Evolutionary conservation across 2,113 vertebrate genomes (phyloP).

Genomic region (Pollimyrus isidori): DNA sequence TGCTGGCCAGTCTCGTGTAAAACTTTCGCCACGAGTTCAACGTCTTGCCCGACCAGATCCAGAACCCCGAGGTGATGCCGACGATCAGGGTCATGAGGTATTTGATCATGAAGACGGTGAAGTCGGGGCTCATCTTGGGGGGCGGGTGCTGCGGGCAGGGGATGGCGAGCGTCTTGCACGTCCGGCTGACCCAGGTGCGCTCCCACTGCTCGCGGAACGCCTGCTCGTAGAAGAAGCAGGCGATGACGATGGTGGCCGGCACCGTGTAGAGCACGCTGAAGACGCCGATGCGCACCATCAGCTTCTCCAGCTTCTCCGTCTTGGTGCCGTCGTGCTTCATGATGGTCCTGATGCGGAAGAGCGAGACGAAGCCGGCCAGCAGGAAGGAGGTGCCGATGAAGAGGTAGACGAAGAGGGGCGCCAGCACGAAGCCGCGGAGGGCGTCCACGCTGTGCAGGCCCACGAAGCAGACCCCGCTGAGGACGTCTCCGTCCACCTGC

Average conservation of each 20-base stretch:
- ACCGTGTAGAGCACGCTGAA: slow-evolving; percentile 94
- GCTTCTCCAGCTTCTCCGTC: slow-evolving; percentile 92
- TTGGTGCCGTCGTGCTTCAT: slow-evolving; percentile 97
- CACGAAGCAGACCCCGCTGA: slow-evolving; percentile 90
- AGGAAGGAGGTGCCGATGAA: slow-evolving; percentile 94
- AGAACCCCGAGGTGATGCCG: slow-evolving; percentile 95
- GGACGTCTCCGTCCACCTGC: slow-evolving; percentile 86
- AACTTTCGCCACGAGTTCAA: slow-evolving; percentile 95
- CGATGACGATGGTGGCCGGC: slow-evolving; percentile 90
- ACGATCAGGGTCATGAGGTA: slow-evolving; percentile 97
- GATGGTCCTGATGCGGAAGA: slow-evolving; percentile 92
- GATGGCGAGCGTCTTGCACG: slow-evolving; percentile 84
- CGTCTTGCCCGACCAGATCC: slow-evolving; percentile 98
- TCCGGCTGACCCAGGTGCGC: slow-evolving; percentile 81
- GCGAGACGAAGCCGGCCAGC: slow-evolving; percentile 89
- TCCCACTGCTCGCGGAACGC: slow-evolving; percentile 97
- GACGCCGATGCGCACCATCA: slow-evolving; percentile 92
- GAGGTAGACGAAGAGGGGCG: slow-evolving; percentile 87
- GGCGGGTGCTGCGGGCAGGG: slow-evolving; percentile 72
- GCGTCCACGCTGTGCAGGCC: slow-evolving; percentile 90
- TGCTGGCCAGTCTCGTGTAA: slow-evolving; percentile 88
- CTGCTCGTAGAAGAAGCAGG: slow-evolving; percentile 96
- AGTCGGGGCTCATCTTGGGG: slow-evolving; percentile 83
- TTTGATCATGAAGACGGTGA: slow-evolving; percentile 98
- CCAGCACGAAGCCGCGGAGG: slow-evolving; percentile 84